phyloP scores from a whole-genome alignment of 2,113 vertebrate genomes.

The Pogona vitticeps region DNA sequence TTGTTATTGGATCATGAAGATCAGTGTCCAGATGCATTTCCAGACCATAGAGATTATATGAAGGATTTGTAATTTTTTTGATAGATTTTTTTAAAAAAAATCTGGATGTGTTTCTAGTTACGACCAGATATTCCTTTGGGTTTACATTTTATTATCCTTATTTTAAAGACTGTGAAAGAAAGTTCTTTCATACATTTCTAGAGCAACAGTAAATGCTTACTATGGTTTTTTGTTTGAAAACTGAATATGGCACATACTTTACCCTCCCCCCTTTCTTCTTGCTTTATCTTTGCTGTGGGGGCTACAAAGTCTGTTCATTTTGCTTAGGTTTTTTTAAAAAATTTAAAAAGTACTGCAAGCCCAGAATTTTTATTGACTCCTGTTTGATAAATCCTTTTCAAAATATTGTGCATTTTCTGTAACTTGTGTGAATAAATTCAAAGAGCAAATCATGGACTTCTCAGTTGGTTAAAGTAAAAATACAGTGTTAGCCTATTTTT shows the following conservation, averaged over 20 bases:
- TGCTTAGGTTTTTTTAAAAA: constrained; percentile 35
- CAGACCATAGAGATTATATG: constrained; percentile 51
- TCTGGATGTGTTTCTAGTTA: constrained; percentile 12
- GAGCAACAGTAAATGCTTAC: constrained; percentile 33
- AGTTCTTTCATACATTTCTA: constrained; percentile 55
- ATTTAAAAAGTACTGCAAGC: constrained; percentile 10
- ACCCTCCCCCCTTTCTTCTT: constrained; percentile 4
- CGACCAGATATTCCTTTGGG: constrained; percentile 55
- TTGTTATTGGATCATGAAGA: constrained; percentile 63
- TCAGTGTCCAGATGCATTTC: constrained; percentile 63
- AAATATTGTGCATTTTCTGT: constrained; percentile 38
- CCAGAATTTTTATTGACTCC: constrained; percentile 45
- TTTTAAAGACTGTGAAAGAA: constrained; percentile 66
- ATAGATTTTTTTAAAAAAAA: constrained; percentile 50
- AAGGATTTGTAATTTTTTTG: constrained; percentile 76
- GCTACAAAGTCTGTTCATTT: constrained; percentile 35
- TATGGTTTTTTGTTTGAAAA: constrained; percentile 62
- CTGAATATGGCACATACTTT: constrained; percentile 49
- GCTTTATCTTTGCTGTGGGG: constrained; percentile 45
- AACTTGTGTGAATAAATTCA: constrained; percentile 55
- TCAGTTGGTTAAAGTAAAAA: constrained; percentile 46
- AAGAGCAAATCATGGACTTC: constrained; percentile 45
- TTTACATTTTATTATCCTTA: constrained; percentile 68
- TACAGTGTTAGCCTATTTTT: constrained; percentile 10
- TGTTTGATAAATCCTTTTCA: constrained; percentile 35